Conservation (phyloP, 2,797 vertebrate genomes). For the Margarornis squamiger region DNA sequence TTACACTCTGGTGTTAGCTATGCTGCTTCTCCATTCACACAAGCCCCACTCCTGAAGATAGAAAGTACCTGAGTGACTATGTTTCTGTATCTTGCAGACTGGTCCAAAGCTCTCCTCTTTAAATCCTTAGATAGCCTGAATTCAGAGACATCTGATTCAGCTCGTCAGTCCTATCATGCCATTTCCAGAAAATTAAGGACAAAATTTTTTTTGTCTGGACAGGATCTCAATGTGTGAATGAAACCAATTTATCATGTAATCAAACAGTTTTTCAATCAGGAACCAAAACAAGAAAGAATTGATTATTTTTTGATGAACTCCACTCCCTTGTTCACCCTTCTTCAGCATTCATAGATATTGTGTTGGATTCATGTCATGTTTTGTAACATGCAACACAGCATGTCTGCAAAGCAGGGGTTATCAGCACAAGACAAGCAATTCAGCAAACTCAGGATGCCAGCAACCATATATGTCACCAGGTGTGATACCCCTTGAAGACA, state of each 20-base stretch:
- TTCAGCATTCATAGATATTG: not conserved
- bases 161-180: not conserved
- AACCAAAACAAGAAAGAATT: not conserved
- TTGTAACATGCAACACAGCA: fast-evolving
- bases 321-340: not conserved
- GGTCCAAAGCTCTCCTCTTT: not conserved
- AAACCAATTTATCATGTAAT: not conserved
- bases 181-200: not conserved
- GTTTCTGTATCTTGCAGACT: not conserved
- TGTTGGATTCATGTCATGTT: not conserved
- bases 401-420: not conserved
- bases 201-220: not conserved
- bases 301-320: not conserved
- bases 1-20: not conserved
- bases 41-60: not conserved
- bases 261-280: not conserved
- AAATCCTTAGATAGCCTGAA: not conserved
- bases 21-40: not conserved
- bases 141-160: not conserved
- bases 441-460: fast-evolving
- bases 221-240: not conserved
- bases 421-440: not conserved
- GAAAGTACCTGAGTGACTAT: not conserved
- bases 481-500: not conserved
- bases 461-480: not conserved